These are phyloP conservation scores for Drosophila sproati DNA, from an alignment of 1,140 invertebrate species.

Conservation along the genomic window DNA sequence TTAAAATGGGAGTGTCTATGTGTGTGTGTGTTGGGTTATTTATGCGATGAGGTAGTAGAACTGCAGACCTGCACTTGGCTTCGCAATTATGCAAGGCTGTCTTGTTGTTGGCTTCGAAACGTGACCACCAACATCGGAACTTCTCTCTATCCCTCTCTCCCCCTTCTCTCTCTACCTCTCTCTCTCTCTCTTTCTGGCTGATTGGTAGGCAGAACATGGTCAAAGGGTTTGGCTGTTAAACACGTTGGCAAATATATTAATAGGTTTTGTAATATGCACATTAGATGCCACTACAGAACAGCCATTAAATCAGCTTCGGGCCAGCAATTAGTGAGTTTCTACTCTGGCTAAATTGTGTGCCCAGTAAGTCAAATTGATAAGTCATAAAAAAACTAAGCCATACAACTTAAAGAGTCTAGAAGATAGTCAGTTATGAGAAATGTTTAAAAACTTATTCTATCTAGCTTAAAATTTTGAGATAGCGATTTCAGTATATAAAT, in stretches of 20 bases:
- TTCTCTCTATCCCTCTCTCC: not conserved
- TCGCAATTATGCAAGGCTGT: conserved; percentile 76
- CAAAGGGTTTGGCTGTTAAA: conserved; percentile 31
- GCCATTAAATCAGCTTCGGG: conserved; percentile 61
- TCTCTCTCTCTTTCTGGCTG: conserved; percentile 34
- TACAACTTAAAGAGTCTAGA: no score
- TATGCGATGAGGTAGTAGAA: conserved; percentile 55
- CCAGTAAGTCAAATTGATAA: no score
- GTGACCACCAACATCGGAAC: conserved; percentile 65
- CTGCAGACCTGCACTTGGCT: conserved; percentile 72
- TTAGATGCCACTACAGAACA: conserved; percentile 69
- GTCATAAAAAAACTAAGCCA: no score
- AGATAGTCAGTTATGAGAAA: no score
- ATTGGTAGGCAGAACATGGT: conserved; percentile 41
- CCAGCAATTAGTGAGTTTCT: conserved; percentile 49
- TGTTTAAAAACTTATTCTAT: no score
- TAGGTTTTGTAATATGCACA: conserved; percentile 78
- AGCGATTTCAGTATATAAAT: no score
- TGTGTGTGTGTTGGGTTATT: conserved; percentile 59
- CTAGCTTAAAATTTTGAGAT: no score
- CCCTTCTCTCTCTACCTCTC: not conserved
- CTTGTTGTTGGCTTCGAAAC: conserved; percentile 53
- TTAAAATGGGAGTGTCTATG: conserved; percentile 25
- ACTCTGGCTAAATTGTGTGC: no score
- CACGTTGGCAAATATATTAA: conserved; percentile 75